Conservation (phyloP, 2,797 vertebrate species). For the Sciurus carolinensis region DNA sequence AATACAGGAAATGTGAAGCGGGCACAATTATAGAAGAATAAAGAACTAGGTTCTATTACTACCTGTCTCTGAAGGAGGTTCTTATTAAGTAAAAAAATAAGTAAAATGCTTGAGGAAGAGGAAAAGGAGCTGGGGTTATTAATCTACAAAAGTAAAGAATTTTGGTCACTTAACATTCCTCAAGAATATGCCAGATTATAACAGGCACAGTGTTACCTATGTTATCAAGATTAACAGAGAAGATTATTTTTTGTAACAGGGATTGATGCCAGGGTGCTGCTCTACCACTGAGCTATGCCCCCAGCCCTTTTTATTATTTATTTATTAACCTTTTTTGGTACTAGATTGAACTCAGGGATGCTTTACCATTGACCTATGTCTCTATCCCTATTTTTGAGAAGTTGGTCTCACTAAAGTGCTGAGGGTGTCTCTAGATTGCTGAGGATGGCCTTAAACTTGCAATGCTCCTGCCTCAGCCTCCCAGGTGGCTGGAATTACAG, state of each 20-base stretch:
- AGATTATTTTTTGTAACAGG: not conserved
- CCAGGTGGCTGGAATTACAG: too few relatives aligned
- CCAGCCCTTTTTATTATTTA: too few relatives aligned
- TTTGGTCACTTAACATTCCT: conserved; percentile 3
- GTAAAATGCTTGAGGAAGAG: not conserved
- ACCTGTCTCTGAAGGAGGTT: conserved; percentile 1
- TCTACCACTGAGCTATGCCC: too few relatives aligned
- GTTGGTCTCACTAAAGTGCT: too few relatives aligned
- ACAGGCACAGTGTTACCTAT: not conserved
- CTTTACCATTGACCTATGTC: too few relatives aligned
- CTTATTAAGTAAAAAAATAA: conserved; percentile 41
- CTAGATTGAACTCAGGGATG: too few relatives aligned
- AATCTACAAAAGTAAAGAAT: conserved; percentile 43
- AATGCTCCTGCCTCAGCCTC: too few relatives aligned
- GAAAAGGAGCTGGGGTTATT: not conserved
- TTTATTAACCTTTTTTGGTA: too few relatives aligned
- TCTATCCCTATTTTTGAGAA: too few relatives aligned
- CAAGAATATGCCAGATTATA: conserved; percentile 25
- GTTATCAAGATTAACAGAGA: conserved; percentile 33
- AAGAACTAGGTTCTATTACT: not conserved
- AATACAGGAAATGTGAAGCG: not conserved
- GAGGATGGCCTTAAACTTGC: too few relatives aligned
- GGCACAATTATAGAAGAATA: not conserved
- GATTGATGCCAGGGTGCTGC: too few relatives aligned
- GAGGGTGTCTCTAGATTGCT: too few relatives aligned